phyloP scores from a whole-genome alignment of 2,888 invertebrate species.

The Arenicola marina region DNA sequence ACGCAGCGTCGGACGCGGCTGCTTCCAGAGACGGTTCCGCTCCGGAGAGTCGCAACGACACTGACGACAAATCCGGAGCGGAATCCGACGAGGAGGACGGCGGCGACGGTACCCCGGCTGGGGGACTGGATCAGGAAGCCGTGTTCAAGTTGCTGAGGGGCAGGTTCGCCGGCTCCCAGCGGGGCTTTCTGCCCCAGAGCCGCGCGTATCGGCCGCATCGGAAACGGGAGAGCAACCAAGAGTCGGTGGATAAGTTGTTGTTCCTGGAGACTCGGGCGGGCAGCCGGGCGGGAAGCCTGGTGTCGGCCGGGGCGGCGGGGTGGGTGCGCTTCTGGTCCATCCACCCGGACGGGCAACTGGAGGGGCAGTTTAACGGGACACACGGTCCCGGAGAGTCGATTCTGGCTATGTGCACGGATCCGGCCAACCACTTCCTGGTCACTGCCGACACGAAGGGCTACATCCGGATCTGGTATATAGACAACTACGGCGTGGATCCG shows the following conservation, averaged over 20 bases:
- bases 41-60: not conserved
- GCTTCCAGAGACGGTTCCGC: not conserved
- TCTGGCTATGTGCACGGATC: slow-evolving; percentile 74
- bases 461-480: slow-evolving; percentile 20
- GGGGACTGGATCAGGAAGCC: no score
- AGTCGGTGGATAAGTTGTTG: not conserved
- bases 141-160: not conserved
- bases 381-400: slow-evolving; percentile 68
- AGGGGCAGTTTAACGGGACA: slow-evolving; percentile 72
- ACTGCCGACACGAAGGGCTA: slow-evolving; percentile 57
- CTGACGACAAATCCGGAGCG: not conserved
- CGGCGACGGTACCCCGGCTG: no score
- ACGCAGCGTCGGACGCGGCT: not conserved
- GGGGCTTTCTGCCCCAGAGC: not conserved
- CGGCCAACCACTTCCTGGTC: slow-evolving; percentile 70
- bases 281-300: not conserved
- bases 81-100: not conserved
- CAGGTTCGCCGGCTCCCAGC: not conserved
- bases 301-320: slow-evolving; percentile 67
- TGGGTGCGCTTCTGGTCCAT: slow-evolving; percentile 79
- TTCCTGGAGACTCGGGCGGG: slow-evolving; percentile 44
- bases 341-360: slow-evolving; percentile 74
- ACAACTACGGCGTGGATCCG: slow-evolving; percentile 5
- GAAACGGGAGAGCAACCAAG: not conserved
- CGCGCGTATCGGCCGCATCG: not conserved